phyloP scores from a whole-genome alignment of 1,140 invertebrate species.

The Pseudobourletiella spinata region DNA sequence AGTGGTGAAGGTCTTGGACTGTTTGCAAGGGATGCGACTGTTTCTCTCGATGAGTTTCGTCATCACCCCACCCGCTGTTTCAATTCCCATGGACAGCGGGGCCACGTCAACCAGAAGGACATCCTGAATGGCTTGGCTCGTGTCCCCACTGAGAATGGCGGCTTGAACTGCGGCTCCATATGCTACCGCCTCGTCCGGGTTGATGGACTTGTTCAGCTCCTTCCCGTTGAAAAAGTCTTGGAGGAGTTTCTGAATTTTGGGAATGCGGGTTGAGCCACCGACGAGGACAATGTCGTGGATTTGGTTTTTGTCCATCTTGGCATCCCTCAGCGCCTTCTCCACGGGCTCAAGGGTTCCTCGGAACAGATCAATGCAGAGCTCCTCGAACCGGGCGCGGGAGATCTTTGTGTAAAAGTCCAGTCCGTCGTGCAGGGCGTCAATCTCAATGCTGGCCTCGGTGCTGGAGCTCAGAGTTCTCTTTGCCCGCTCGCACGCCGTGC shows the following conservation, averaged over 20 bases:
- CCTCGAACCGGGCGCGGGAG: too few species aligned
- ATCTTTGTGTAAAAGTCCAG: slow-evolving; percentile 78
- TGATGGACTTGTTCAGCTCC: slow-evolving; percentile 65
- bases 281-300: slow-evolving; percentile 58
- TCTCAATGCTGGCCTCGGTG: too few species aligned
- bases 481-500: slow-evolving; percentile 89
- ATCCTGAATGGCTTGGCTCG: slow-evolving; percentile 45
- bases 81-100: slow-evolving; percentile 48
- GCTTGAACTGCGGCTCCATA: too few species aligned
- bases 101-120: slow-evolving; percentile 48
- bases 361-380: slow-evolving; percentile 77
- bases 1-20: slow-evolving; percentile 47
- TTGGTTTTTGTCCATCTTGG: slow-evolving; percentile 51
- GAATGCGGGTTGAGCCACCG: too few species aligned
- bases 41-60: slow-evolving; percentile 52
- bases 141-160: slow-evolving; percentile 45
- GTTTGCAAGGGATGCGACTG: slow-evolving; percentile 48
- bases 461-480: slow-evolving; percentile 91
- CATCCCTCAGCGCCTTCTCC: slow-evolving; percentile 55
- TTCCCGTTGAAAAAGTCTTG: slow-evolving; percentile 60
- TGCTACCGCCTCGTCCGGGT: slow-evolving; percentile 80
- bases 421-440: too few species aligned
- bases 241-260: slow-evolving; percentile 54
- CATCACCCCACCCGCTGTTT: too few species aligned
- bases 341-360: slow-evolving; percentile 55